A percentile compares a stretch with the other conserved stretches of the same genome.
These are phyloP conservation scores for Eumacrocentrus americanus DNA, from an alignment of 2,888 invertebrate genomes.

Conservation along the genomic window DNA sequence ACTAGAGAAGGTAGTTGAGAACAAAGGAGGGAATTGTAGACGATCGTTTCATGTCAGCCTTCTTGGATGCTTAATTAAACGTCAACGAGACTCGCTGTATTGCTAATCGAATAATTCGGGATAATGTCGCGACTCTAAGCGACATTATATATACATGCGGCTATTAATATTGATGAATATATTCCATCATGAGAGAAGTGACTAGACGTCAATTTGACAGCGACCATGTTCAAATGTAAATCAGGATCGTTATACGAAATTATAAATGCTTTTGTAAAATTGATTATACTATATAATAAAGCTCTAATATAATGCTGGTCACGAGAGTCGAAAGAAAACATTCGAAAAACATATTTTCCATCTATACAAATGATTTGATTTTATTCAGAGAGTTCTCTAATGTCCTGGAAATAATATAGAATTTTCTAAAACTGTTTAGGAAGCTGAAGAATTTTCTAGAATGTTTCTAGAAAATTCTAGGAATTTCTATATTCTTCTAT, in stretches of 20 bases:
- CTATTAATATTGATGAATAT: not conserved
- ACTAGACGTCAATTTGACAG: not conserved
- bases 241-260: not conserved
- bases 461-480: no score
- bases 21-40: not conserved
- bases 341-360: not conserved
- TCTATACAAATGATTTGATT: no score
- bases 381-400: no score
- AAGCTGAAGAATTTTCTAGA: no score
- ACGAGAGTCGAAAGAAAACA: no score
- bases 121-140: not conserved
- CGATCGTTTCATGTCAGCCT: not conserved
- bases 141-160: not conserved
- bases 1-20: no score
- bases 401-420: no score
- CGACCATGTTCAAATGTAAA: not conserved
- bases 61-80: not conserved
- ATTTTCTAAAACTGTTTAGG: no score
- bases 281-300: not conserved
- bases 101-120: constrained; percentile 1
- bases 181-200: not conserved
- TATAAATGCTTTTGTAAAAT: not conserved
- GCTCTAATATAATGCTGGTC: no score
- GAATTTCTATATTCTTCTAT: no score
- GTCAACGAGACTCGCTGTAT: not conserved